Evolutionary conservation across 2,888 invertebrate genomes (phyloP).

Genomic region (Pinctada fucata): DNA sequence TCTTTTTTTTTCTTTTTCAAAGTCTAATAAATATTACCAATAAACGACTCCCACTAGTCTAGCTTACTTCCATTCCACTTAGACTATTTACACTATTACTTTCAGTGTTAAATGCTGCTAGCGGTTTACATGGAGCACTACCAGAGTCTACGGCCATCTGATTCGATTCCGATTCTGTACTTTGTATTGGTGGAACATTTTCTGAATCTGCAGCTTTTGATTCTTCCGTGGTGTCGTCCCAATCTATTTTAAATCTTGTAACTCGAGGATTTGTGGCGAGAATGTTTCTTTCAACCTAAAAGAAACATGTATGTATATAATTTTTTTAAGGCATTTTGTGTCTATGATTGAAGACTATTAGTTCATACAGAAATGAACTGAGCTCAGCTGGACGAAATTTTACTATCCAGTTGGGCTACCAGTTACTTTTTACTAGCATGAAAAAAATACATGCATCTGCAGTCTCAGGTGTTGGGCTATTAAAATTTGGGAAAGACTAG

Average conservation of each 20-base stretch:
- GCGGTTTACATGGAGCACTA: slow-evolving; percentile 22
- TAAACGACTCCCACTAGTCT: too few relatives aligned
- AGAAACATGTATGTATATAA: slow-evolving; percentile 13
- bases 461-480: too few relatives aligned
- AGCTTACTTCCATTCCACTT: slow-evolving; percentile 23
- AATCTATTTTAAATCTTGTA: slow-evolving; percentile 97
- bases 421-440: too few relatives aligned
- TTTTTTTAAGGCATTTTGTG: not conserved
- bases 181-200: slow-evolving; percentile 61
- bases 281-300: slow-evolving; percentile 85
- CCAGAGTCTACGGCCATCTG: slow-evolving; percentile 49
- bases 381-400: too few relatives aligned
- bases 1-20: too few relatives aligned
- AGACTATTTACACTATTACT: slow-evolving; percentile 29
- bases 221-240: slow-evolving; percentile 81
- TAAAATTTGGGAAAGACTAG: too few relatives aligned
- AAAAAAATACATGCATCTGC: too few relatives aligned
- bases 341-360: too few relatives aligned
- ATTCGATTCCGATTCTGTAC: slow-evolving; percentile 64
- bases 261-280: slow-evolving; percentile 94
- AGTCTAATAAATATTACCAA: too few relatives aligned
- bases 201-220: slow-evolving; percentile 52
- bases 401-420: too few relatives aligned
- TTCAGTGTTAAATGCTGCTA: slow-evolving; percentile 32
- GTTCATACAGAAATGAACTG: too few relatives aligned